Conservation (phyloP, 2,113 vertebrate genomes). For the Pteruthius melanotis region DNA sequence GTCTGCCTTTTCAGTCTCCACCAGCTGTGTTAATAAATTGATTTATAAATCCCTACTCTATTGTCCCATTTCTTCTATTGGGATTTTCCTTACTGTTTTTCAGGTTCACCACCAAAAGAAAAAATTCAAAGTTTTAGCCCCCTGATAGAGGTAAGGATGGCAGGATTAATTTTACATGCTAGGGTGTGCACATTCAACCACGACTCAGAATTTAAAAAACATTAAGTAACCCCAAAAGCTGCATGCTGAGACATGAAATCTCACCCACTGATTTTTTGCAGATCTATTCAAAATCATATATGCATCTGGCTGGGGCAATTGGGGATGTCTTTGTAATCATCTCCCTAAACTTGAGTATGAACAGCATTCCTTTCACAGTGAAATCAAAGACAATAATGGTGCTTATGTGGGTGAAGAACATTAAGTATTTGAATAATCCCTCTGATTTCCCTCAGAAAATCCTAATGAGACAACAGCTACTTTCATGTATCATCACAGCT, state of each 20-base stretch:
- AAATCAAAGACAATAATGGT: neutral
- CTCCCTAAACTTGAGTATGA: neutral
- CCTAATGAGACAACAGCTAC: neutral
- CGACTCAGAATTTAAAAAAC: neutral
- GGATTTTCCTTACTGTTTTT: neutral
- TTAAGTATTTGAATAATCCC: neutral
- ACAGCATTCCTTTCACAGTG: neutral
- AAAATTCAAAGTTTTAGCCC: neutral
- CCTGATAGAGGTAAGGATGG: neutral
- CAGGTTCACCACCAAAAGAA: neutral
- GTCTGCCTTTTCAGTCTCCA: neutral
- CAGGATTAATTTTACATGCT: neutral
- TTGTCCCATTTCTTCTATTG: neutral
- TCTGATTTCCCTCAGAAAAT: neutral
- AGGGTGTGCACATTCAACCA: neutral
- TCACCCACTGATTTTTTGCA: neutral
- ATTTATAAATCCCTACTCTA: neutral
- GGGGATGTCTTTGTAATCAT: neutral
- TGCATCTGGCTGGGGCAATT: neutral
- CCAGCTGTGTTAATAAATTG: neutral
- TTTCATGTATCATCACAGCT: neutral
- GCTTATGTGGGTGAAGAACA: neutral
- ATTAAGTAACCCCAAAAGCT: neutral
- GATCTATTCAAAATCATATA: neutral
- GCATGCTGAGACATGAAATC: neutral